These are phyloP conservation scores for Halcyon malimbica DNA, from an alignment of 2,113 vertebrate species.

Conservation along the genomic window DNA sequence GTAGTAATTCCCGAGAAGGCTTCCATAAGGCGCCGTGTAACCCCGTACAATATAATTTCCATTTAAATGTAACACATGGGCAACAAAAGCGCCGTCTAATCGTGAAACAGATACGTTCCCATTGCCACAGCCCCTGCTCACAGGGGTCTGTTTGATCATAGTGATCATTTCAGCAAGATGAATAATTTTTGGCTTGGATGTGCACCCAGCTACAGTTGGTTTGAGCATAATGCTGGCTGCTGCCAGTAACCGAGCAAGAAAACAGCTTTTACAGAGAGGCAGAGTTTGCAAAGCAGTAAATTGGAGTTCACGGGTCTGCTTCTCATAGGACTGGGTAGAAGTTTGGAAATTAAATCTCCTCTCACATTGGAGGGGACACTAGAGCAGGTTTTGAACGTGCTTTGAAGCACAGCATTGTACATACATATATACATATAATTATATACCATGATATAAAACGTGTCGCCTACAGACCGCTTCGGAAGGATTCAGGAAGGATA, in stretches of 20 bases:
- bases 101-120: not conserved
- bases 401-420: not conserved
- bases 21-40: not conserved
- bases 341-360: not conserved
- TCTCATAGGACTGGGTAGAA: not conserved
- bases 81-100: not conserved
- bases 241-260: not conserved
- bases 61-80: not conserved
- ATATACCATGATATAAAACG: not conserved
- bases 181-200: not conserved
- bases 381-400: rapidly evolving
- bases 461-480: not conserved
- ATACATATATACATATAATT: too few species aligned
- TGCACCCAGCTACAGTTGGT: not conserved
- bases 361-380: not conserved
- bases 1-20: not conserved
- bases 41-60: not conserved
- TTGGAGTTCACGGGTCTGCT: not conserved
- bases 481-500: not conserved
- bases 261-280: not conserved
- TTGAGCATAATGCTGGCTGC: not conserved
- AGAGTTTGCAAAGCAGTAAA: not conserved
- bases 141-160: not conserved
- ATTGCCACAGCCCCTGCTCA: not conserved
- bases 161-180: not conserved